These are phyloP conservation scores for Ridgeia piscesae DNA, from an alignment of 1,140 invertebrate species.

Conservation along the genomic window DNA sequence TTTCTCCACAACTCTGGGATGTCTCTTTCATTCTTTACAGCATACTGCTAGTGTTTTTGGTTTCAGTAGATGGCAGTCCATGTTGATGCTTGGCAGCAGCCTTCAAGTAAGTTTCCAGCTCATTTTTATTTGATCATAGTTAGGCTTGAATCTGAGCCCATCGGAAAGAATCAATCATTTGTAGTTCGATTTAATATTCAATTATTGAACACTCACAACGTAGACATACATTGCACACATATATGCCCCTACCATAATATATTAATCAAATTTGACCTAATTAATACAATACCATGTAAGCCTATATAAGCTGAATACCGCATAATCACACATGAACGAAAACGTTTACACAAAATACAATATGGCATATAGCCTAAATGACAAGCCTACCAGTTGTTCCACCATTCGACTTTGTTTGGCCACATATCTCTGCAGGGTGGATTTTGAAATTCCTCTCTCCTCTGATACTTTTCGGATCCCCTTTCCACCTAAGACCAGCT, in stretches of 20 bases:
- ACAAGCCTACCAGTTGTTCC: constrained; percentile 8
- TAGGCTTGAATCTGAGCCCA: constrained; percentile 16
- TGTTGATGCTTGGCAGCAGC: not conserved
- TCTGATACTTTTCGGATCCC: constrained; percentile 2
- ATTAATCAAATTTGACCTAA: too few species aligned
- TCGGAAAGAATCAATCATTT: too few species aligned
- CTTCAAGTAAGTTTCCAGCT: not conserved
- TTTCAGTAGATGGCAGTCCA: constrained; percentile 6
- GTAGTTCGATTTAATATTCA: too few species aligned
- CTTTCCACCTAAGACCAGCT: not conserved
- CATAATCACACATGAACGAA: too few species aligned
- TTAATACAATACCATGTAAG: too few species aligned
- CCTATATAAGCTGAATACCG: too few species aligned
- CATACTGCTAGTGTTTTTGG: constrained; percentile 22
- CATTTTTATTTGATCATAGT: constrained; percentile 5
- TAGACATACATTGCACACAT: too few species aligned
- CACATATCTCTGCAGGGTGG: not conserved
- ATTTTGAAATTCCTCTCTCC: constrained; percentile 3
- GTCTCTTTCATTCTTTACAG: constrained; percentile 9
- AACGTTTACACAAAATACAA: too few species aligned
- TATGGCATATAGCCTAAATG: too few species aligned
- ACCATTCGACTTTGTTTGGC: not conserved
- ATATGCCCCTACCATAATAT: too few species aligned
- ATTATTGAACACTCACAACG: too few species aligned
- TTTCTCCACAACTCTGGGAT: constrained; percentile 16